A percentile compares a stretch with the other conserved stretches of the same genome.
Evolutionary conservation across 2,888 invertebrate genomes (phyloP).

Genomic region (Pyrgus malvae): DNA sequence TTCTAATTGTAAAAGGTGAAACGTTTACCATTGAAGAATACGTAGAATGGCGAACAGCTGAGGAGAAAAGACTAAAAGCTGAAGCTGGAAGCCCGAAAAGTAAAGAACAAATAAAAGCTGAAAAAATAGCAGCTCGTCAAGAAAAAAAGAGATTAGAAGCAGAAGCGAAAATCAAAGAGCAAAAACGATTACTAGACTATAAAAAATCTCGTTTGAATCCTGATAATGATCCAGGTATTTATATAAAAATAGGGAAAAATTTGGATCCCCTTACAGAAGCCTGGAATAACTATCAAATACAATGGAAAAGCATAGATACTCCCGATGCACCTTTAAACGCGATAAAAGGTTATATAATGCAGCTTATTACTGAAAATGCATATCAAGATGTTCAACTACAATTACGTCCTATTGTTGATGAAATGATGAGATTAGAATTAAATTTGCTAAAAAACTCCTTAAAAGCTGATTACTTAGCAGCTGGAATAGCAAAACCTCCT

Average conservation of each 20-base stretch:
- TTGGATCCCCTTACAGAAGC: constrained; percentile 45
- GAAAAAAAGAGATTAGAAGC: constrained; percentile 60
- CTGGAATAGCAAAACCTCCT: constrained; percentile 45
- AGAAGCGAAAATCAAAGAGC: constrained; percentile 57
- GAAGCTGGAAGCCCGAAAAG: constrained; percentile 56
- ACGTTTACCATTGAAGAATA: constrained; percentile 83
- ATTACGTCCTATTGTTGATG: constrained; percentile 86
- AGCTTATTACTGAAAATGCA: constrained; percentile 85
- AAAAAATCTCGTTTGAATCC: constrained; percentile 71
- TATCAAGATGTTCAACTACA: constrained; percentile 84
- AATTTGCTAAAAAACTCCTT: constrained; percentile 76
- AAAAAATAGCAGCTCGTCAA: constrained; percentile 61
- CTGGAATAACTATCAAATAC: constrained; percentile 58
- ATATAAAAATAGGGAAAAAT: constrained; percentile 49
- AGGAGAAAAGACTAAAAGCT: constrained; percentile 61
- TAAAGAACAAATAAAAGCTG: constrained; percentile 73
- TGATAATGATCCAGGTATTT: constrained; percentile 68
- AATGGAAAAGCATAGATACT: constrained; percentile 63
- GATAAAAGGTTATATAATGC: constrained; percentile 82
- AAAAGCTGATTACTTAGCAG: constrained; percentile 58
- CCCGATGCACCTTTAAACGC: constrained; percentile 79
- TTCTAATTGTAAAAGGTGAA: constrained; percentile 81
- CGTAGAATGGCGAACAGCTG: constrained; percentile 59
- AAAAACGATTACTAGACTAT: constrained; percentile 67
- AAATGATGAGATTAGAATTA: constrained; percentile 83